Percentiles rank a stretch among this genome's conserved stretches.
Conservation (phyloP, 2,113 vertebrate genomes). For the human region DNA sequence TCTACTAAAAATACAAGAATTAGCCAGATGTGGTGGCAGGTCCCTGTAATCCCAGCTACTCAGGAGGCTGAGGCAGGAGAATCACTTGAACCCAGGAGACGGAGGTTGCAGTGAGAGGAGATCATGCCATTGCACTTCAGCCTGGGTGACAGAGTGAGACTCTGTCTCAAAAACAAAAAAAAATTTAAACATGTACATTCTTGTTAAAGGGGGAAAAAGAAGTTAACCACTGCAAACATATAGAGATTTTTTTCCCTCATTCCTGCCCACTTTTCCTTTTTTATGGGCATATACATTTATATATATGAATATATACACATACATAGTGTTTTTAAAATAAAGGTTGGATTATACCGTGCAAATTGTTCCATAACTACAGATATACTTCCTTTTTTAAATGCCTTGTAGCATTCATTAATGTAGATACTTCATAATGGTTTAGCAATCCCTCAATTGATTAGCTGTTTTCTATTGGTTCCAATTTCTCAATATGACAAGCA, state of each 20-base stretch:
- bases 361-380: background rate
- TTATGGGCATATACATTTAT: background rate
- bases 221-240: background rate
- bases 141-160: no score
- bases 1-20: no score
- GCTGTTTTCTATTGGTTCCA: background rate
- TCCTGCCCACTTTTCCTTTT: background rate
- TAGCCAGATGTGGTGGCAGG: no score
- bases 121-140: no score
- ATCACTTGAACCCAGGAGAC: no score
- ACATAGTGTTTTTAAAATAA: background rate
- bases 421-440: background rate
- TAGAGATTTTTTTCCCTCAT: background rate
- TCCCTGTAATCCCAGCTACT: no score
- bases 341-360: background rate
- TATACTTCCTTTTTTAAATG: conserved; percentile 2
- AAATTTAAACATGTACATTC: background rate
- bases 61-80: no score
- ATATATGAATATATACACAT: background rate
- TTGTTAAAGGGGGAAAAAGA: background rate
- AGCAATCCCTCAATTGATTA: background rate
- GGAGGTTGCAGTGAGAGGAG: no score
- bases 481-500: background rate
- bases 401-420: background rate
- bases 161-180: no score